Base-by-base conservation (phyloP, 92 coral and sea anemone genomes). In the Zoanthus solanderi region DNA sequence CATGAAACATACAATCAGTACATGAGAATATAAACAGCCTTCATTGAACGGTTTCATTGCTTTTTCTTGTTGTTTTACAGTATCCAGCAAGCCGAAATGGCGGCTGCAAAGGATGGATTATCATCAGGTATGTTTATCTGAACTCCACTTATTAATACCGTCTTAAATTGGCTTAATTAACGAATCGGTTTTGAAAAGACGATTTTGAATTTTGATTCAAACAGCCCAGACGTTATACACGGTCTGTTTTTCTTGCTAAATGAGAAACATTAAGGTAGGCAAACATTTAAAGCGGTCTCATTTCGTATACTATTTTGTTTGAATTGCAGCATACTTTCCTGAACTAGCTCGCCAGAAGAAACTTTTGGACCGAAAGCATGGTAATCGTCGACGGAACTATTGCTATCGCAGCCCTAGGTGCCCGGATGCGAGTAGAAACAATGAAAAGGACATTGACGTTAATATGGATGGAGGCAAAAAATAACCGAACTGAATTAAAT, bases 71-170 rank as follows among this genome's bases (percentile, higher is more conserved):
- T 45, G 80, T 68, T 10, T 73, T 87, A 23, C 81, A 96, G 99
- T 83, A 85, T 94, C 77, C 99, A 94, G 68, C 93, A 95, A 84
- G 99, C 99, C 37, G 99, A 96, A 78, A 96, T 96, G 99, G 90
- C 90, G 16, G 99, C 99, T 42, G 99, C 99, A 6, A 94, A 94
- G 68, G 93, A 93, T 60, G 99, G 96, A 7, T 82, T 96, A 28
- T 83, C 94, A 58, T 90, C 96, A n/a, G 91, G 99, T 96, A 92
- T 84, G 99, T 93, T 30, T 30, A 7, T 28, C 37, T 23, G 7
- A 34, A 34, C 23, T 30, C 14, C 42, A 18, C 23, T 67, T 7
- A 16, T 34, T 34, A 34, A 34, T 34, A 34, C 3, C 3, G 42
- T 34, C 42, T 1, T 34, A 34, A 34, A 34, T 34, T 34, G 42